Evolutionary conservation across 2,888 invertebrate genomes (phyloP).

Genomic region (Pegoplata infirma): DNA sequence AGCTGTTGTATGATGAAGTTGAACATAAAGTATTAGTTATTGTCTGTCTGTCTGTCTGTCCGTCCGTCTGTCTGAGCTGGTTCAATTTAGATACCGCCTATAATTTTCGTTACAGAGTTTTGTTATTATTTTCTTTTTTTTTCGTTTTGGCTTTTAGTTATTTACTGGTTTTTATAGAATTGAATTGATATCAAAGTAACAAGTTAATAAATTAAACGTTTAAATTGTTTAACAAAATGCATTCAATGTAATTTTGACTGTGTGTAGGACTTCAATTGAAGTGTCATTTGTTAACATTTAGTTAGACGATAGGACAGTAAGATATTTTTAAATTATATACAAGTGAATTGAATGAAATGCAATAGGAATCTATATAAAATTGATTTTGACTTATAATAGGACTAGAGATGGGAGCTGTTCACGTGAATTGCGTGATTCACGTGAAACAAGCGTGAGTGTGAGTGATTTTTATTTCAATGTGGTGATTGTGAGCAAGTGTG

Average conservation of each 20-base stretch:
- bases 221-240: background rate
- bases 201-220: constrained; percentile 30
- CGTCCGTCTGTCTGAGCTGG: constrained; percentile 20
- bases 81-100: constrained; percentile 41
- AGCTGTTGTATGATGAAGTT: constrained; percentile 68
- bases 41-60: constrained; percentile 6
- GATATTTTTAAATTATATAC: too few relatives aligned
- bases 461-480: too few relatives aligned
- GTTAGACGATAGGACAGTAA: background rate
- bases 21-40: constrained; percentile 29
- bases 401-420: too few relatives aligned
- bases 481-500: too few relatives aligned
- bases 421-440: too few relatives aligned
- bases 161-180: background rate
- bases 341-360: background rate
- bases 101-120: constrained; percentile 27
- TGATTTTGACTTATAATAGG: too few relatives aligned
- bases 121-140: background rate
- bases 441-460: too few relatives aligned
- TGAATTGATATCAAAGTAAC: constrained; percentile 22
- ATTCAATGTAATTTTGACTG: background rate
- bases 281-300: background rate
- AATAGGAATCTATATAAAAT: too few relatives aligned
- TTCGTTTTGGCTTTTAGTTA: background rate
- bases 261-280: background rate